phyloP scores from a whole-genome alignment of 2,888 invertebrate genomes.

The Leucoptera coffeella region DNA sequence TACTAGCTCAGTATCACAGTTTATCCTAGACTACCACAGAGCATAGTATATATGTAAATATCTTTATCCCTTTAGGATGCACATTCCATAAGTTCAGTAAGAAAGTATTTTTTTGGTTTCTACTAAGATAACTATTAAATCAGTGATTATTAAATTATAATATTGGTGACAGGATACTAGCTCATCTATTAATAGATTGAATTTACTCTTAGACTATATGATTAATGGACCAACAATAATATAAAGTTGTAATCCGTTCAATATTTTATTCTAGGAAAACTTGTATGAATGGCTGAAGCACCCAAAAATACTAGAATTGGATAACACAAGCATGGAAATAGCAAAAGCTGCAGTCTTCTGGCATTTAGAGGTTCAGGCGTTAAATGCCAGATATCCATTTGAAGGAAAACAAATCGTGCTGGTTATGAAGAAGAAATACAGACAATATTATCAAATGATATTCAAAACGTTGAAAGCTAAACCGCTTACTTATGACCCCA shows the following conservation, averaged over 20 bases:
- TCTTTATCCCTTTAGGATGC: no score
- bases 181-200: no score
- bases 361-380: slow-evolving; percentile 25
- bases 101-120: no score
- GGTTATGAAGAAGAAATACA: slow-evolving; percentile 42
- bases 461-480: slow-evolving; percentile 41
- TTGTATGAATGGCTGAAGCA: slow-evolving; percentile 44
- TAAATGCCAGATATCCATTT: slow-evolving; percentile 26
- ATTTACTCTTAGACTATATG: slow-evolving; percentile 2
- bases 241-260: neutral
- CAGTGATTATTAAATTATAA: slow-evolving; percentile 2
- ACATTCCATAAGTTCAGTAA: no score
- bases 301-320: slow-evolving; percentile 36
- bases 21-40: no score
- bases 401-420: slow-evolving; percentile 42
- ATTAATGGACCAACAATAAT: neutral
- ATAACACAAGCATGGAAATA: slow-evolving; percentile 35
- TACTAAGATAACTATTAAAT: neutral
- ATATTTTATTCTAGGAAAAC: slow-evolving; percentile 29
- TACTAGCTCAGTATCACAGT: no score
- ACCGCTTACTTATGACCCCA: slow-evolving; percentile 38
- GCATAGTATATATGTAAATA: no score
- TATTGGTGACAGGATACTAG: neutral
- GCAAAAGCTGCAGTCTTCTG: slow-evolving; percentile 39
- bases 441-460: slow-evolving; percentile 45